Percentiles rank a stretch among this genome's conserved stretches.
Conservation (phyloP, 1,140 invertebrate genomes). For the Ostrea edulis region DNA sequence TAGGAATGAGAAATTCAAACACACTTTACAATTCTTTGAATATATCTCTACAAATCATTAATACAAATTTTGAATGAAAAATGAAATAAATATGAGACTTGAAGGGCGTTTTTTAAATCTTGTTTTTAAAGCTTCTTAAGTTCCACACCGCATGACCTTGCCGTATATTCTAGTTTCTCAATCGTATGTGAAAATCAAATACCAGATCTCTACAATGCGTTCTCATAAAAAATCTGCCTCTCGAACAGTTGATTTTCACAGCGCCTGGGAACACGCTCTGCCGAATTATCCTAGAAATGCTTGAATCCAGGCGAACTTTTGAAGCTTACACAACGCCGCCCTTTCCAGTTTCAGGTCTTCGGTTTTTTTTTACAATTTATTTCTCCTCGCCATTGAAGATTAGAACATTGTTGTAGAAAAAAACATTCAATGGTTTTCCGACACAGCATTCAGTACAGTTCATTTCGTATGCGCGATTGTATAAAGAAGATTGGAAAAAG, state of each 20-base stretch:
- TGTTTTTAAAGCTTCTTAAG: constrained; percentile 30
- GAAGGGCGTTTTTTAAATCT: constrained; percentile 32
- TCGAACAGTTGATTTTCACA: background rate
- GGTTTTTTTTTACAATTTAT: background rate
- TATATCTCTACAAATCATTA: constrained; percentile 26
- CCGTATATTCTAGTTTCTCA: constrained; percentile 23
- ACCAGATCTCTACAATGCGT: constrained; percentile 28
- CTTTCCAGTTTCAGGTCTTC: background rate
- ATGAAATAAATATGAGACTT: constrained; percentile 20
- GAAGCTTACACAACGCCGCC: background rate
- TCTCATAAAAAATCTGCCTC: constrained; percentile 12
- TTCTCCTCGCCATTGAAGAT: constrained; percentile 14
- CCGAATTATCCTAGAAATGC: background rate
- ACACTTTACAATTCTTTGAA: constrained; percentile 37
- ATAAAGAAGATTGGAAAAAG: background rate
- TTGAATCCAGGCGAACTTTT: background rate
- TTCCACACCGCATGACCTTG: constrained; percentile 27
- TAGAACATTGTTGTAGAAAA: constrained; percentile 29
- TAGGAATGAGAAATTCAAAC: constrained; percentile 19
- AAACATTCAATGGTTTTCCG: constrained; percentile 26
- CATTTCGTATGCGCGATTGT: constrained; percentile 16
- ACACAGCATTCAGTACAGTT: constrained; percentile 18
- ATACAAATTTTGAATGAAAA: constrained; percentile 34
- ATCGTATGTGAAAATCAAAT: constrained; percentile 37
- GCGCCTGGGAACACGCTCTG: background rate